Evolutionary conservation across 2,888 invertebrate species (phyloP).

Genomic region (Agrilus mali): DNA sequence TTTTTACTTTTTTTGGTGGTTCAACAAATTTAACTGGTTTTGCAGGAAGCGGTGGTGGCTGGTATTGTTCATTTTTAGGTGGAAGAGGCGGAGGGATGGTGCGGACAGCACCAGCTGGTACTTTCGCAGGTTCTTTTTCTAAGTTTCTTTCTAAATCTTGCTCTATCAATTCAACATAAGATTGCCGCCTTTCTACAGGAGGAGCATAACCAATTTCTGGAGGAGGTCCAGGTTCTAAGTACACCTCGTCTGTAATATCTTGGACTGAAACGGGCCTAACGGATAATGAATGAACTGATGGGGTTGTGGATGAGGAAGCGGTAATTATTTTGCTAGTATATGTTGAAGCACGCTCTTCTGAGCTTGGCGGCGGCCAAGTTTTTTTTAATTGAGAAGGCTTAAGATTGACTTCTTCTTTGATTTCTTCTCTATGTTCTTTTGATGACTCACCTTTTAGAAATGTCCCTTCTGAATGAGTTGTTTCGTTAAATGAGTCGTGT

Average conservation of each 20-base stretch:
- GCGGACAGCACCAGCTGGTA: constrained; percentile 41
- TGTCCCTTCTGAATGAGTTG: not conserved
- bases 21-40: constrained; percentile 22
- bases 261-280: constrained; percentile 32
- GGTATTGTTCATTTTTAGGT: constrained; percentile 31
- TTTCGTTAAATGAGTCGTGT: constrained; percentile 15
- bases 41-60: constrained; percentile 33
- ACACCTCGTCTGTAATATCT: constrained; percentile 37
- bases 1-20: constrained; percentile 20
- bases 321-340: constrained; percentile 31
- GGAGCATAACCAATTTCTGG: constrained; percentile 54
- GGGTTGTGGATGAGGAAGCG: constrained; percentile 16
- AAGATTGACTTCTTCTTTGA: constrained; percentile 30
- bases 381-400: constrained; percentile 37
- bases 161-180: constrained; percentile 44
- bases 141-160: constrained; percentile 41
- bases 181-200: constrained; percentile 36
- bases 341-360: constrained; percentile 27
- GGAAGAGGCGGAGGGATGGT: constrained; percentile 37
- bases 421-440: constrained; percentile 11
- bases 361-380: constrained; percentile 34
- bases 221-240: constrained; percentile 52
- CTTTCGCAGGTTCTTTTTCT: constrained; percentile 38
- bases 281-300: constrained; percentile 21
- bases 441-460: constrained; percentile 2